Base-by-base conservation (phyloP, 2,888 invertebrate species). In the Micoletzkya japonica region DNA sequence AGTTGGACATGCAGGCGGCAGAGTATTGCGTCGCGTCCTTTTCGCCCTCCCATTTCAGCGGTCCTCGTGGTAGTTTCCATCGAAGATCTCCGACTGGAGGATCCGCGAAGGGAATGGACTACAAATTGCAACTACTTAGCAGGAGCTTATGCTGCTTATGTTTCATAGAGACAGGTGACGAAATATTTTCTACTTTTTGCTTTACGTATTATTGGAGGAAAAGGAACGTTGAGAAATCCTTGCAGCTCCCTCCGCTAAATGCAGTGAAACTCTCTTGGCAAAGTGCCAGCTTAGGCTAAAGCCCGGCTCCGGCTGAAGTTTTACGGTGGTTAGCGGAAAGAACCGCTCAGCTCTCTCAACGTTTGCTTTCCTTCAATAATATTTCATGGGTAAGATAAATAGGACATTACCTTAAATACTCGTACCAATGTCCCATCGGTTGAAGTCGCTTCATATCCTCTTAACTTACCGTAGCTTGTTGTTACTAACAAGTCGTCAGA, bases 1-100 rank as follows among this genome's bases (percentile, higher is more conserved):
- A 67, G n/a, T 67, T 67, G 32, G 37, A 37, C 67, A 67, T 67
- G 28, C 67, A 67, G 14, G 67, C 67, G 2, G 67, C 67, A 10
- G 67, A 56, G 32, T 67, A 67, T 10, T 67, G 54, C n/a, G 28
- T 56, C 6, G 37, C 67, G 28, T 67, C 67, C 4, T 52, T 50
- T 1, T 52, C 52, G 30, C 64, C 64, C 50, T 34, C 52, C 67
- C 57, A 54, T 44, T 37, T 44, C 30, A 37, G 4, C 20, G 39
- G 39, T 28, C 24, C 30, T 2, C 28, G 17, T 1, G 67, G 56
- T 6, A 67, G 36, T 39, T 44, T 54, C 67, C 67, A 67, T 54
- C 67, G 37, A 28, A 67, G 57, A 10, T 67, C 67, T 4, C 56
- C 67, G 14, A 67, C 36, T 0, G 67, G 67, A 36, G 67, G 67